phyloP scores from a whole-genome alignment of 2,888 invertebrate genomes.

The Taphrorychus bicolor region DNA sequence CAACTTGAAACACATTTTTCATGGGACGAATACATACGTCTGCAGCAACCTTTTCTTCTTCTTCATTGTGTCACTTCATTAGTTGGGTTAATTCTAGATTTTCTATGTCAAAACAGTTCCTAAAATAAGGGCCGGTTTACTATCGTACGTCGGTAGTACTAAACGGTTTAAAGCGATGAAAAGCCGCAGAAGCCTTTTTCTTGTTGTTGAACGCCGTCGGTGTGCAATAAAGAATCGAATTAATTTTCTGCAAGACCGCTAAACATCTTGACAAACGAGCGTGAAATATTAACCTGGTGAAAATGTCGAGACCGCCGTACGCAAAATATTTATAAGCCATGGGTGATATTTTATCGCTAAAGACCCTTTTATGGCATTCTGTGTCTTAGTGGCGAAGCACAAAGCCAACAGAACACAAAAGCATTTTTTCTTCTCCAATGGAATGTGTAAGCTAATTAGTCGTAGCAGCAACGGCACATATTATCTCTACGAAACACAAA shows the following conservation, averaged over 20 bases:
- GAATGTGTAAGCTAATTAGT: neutral
- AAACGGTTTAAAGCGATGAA: conserved; percentile 44
- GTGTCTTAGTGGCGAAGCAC: conserved; percentile 14
- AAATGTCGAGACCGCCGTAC: conserved; percentile 50
- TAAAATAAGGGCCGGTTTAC: too few relatives aligned
- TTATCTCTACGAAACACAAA: neutral
- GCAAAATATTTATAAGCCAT: conserved; percentile 46
- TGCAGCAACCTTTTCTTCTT: too few relatives aligned
- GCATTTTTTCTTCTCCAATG: too few relatives aligned
- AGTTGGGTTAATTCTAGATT: too few relatives aligned
- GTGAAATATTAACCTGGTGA: conserved; percentile 56
- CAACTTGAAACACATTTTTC: too few relatives aligned
- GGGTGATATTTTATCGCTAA: conserved; percentile 38
- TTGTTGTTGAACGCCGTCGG: conserved; percentile 45
- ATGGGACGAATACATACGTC: too few relatives aligned
- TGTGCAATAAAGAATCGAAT: conserved; percentile 51
- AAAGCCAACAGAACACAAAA: too few relatives aligned
- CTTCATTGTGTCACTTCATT: too few relatives aligned
- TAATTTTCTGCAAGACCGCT: conserved; percentile 56
- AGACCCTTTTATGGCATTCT: conserved; percentile 34
- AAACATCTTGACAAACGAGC: conserved; percentile 57
- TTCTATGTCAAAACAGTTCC: too few relatives aligned
- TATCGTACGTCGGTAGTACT: too few relatives aligned
- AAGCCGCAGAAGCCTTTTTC: conserved; percentile 43
- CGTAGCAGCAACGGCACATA: too few relatives aligned